Base-by-base conservation (phyloP, 2,113 vertebrate species). In the Loxodonta africana region DNA sequence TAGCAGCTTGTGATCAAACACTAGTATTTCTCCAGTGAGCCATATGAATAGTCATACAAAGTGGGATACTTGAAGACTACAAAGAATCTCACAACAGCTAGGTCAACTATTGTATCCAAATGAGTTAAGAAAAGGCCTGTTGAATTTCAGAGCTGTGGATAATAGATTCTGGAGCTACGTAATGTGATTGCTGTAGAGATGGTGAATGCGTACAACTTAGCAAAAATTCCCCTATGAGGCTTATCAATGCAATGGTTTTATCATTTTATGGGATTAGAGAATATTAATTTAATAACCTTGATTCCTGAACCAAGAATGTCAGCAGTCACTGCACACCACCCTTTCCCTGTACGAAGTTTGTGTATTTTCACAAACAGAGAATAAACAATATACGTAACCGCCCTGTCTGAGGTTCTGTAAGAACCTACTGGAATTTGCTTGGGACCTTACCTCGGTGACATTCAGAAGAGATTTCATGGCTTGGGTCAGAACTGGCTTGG, bases 401-500 rank as follows among this genome's bases (percentile, higher is more conserved):
- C 1, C 26, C 80, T 63, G 28, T 65, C 78, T 91, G 20, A 71
- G 10, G 23, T 80, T 93, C 74, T 85, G 5, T 20, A 86, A 37
- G n/a, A 65, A 57, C 57, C 73, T 92, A 9, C 26, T 88, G 48
- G 23, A 30, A 83, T 67, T 95, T 76, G n/a, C 44, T 76, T 17
- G 21, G 8, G n/a, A 8, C 3, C 5, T 63, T 87, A 80, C n/a
- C 71, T 51, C 30, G 41, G 28, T 84, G 62, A 77, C 51, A 57
- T 46, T 77, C 95, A 87, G 74, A 83, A 84, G 94, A 77, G 46
- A 88, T 93, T 77, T 92, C 26, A 23, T 21, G 37, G 51, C 73
- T 77, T 23, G 44, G 44, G 33, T 30, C 21, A n/a, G 67, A 62
- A 60, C 21, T n/a, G 37, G 51, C 44, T 62, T 82, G 15, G 81